Base-by-base conservation (phyloP, 2,113 vertebrate genomes). In the Brachirus orientalis region DNA sequence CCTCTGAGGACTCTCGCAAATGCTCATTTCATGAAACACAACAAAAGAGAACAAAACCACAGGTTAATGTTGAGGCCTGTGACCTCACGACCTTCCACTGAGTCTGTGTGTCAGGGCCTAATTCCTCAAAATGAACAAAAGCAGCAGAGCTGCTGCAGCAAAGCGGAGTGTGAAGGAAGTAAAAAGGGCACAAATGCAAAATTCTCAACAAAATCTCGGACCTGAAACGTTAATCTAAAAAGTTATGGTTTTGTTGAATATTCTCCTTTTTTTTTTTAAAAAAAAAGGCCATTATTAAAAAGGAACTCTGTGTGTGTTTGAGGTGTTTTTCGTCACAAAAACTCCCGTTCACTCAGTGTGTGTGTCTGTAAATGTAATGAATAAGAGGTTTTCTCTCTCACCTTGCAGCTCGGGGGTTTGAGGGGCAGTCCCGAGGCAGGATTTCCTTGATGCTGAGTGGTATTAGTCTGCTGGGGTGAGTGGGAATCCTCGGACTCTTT, bases 401-500 rank as follows among this genome's bases (percentile, higher is more conserved):
- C 91, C 92, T 96, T 95, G 91, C 92, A 94, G 90, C 91, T 93
- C 76, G 89, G 93, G 90, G 95, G 93, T 93, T 96, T 97, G 75
- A 95, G 92, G 93, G 94, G 95, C 91, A 95, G 93, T 92, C 95
- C 94, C 63, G 93, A 91, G 91, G 94, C 92, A 67, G 94, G 93
- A 88, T 95, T 95, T 94, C 92, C 92, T 92, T 91, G 92, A 90
- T 90, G 90, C 80, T 91, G 92, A 82, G 91, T 93, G 83, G 94
- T 88, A 87, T 94, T 95, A 88, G 94, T 95, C 93, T 93, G 95
- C 87, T 94, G 93, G 79, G 93, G 93, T 75, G 94, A 95, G 94
- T 92, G 94, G 79, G 94, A 95, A 90, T 95, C 95, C 91, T 96
- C 95, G 13, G 94, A 94, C 90, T 95, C 97, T 92, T 95, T 95